These are phyloP conservation scores for Drosophila lacertosa DNA, from an alignment of 1,140 invertebrate species.

Conservation along the genomic window DNA sequence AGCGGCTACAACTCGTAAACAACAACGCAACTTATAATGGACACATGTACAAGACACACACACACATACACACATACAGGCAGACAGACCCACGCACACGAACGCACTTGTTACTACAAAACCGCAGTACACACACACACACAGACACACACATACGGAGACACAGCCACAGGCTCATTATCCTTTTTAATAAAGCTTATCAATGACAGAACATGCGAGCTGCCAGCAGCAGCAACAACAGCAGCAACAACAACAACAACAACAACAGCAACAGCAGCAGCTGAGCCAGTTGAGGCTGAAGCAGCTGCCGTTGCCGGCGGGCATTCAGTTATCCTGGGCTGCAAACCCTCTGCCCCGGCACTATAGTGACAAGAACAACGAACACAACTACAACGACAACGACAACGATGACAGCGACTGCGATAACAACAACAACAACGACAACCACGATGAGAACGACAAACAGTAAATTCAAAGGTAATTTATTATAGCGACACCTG, in stretches of 20 bases:
- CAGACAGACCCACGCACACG: constrained; percentile 46
- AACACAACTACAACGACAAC: constrained; percentile 34
- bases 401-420: constrained; percentile 30
- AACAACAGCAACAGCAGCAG: constrained; percentile 49
- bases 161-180: constrained; percentile 75
- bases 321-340: constrained; percentile 49
- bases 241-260: constrained; percentile 39
- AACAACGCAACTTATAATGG: constrained; percentile 78
- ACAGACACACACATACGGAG: constrained; percentile 20
- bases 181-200: constrained; percentile 83
- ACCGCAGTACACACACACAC: constrained; percentile 18
- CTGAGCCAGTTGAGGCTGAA: constrained; percentile 12
- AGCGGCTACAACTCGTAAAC: constrained; percentile 70
- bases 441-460: constrained; percentile 63
- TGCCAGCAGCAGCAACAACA: constrained; percentile 56
- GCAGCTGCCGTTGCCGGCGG: constrained; percentile 29
- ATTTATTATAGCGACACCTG: constrained; percentile 82
- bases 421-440: constrained; percentile 32
- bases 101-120: constrained; percentile 26
- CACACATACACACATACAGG: constrained; percentile 30
- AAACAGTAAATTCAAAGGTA: constrained; percentile 83
- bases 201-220: constrained; percentile 78
- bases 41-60: constrained; percentile 64
- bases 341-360: constrained; percentile 19
- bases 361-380: constrained; percentile 66